phyloP scores from a whole-genome alignment of 2,888 invertebrate species.

The Furcula furcula region DNA sequence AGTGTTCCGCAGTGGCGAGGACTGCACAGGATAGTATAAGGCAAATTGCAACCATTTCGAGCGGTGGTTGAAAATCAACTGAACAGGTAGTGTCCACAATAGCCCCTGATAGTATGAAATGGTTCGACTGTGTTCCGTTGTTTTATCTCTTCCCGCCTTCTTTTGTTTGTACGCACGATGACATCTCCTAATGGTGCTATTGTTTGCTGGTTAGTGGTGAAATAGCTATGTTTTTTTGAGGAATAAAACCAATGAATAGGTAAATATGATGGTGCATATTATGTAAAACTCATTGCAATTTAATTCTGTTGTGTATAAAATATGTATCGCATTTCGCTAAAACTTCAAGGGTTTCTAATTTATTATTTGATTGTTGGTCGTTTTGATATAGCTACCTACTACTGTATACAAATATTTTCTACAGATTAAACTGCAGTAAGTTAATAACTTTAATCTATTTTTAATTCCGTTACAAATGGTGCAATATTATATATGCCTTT shows the following conservation, averaged over 20 bases:
- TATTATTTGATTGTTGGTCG: no score
- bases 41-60: conserved; percentile 56
- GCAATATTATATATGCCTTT: no score
- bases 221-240: conserved; percentile 20
- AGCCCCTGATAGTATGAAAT: conserved; percentile 48
- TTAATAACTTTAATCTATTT: no score
- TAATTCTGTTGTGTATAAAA: no score
- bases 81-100: conserved; percentile 56
- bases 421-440: no score
- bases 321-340: no score
- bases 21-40: conserved; percentile 39
- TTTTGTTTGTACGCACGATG: conserved; percentile 80
- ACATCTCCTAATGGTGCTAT: conserved; percentile 73
- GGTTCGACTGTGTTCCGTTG: conserved; percentile 44
- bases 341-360: no score
- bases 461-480: no score
- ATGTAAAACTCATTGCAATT: no score
- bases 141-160: conserved; percentile 74
- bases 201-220: conserved; percentile 60
- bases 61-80: conserved; percentile 33
- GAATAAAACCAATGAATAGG: conserved; percentile 25
- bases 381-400: no score
- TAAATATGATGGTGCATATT: no score
- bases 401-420: no score
- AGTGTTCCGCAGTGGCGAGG: conserved; percentile 54